Evolutionary conservation across 2,888 invertebrate species (phyloP).

Genomic region (Lingula anatina): DNA sequence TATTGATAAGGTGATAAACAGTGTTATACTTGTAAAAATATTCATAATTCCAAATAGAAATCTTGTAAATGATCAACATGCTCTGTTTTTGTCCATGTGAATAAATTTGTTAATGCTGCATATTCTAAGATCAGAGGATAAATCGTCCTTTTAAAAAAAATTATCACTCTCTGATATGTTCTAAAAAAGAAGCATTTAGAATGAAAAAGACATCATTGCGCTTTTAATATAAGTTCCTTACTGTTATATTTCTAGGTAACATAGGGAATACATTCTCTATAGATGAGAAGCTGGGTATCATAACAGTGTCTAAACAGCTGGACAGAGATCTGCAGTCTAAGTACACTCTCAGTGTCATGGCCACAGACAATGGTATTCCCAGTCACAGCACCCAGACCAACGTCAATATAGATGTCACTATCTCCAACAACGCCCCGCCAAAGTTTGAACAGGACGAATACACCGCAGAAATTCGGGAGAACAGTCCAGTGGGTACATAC

Average conservation of each 20-base stretch:
- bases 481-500: constrained; percentile 25
- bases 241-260: constrained; percentile 60
- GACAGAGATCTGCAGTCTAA: constrained; percentile 55
- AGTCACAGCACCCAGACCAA: constrained; percentile 71
- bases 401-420: constrained; percentile 79
- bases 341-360: constrained; percentile 81
- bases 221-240: too few relatives aligned
- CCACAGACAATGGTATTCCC: constrained; percentile 75
- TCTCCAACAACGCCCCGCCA: constrained; percentile 94
- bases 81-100: too few relatives aligned
- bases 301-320: constrained; percentile 56
- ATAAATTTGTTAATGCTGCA: too few relatives aligned
- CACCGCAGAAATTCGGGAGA: constrained; percentile 35
- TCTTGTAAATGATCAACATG: too few relatives aligned
- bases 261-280: constrained; percentile 81
- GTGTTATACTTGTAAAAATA: too few relatives aligned
- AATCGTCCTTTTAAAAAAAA: too few relatives aligned
- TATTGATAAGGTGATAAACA: too few relatives aligned
- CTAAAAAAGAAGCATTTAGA: too few relatives aligned
- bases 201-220: too few relatives aligned
- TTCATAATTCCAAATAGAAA: too few relatives aligned
- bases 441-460: constrained; percentile 58
- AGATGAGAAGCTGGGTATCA: constrained; percentile 71
- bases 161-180: too few relatives aligned
- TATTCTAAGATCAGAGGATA: too few relatives aligned